Percentiles rank a stretch among this genome's conserved stretches.
These are phyloP conservation scores for Euclidia mi DNA, from an alignment of 2,888 invertebrate genomes.

Conservation along the genomic window DNA sequence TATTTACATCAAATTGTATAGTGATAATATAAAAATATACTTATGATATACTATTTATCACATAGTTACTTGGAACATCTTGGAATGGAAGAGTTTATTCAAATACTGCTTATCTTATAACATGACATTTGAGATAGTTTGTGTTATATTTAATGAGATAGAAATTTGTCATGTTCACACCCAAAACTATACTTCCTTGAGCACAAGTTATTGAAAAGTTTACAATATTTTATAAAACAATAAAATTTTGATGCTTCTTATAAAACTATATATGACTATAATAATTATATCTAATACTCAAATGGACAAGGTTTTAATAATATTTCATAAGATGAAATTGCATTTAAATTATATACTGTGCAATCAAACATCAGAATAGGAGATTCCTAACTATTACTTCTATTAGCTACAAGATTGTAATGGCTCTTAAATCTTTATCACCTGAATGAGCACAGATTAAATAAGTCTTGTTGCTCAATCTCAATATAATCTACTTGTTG, in stretches of 20 bases:
- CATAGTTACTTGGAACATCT: constrained; percentile 32
- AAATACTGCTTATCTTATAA: constrained; percentile 5
- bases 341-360: constrained; percentile 15
- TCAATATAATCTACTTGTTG: background rate
- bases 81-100: constrained; percentile 38
- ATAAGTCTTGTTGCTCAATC: background rate
- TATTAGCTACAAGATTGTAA: constrained; percentile 16
- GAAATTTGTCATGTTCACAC: background rate
- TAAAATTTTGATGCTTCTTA: constrained; percentile 19
- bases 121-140: background rate
- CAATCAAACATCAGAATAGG: background rate
- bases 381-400: constrained; percentile 20
- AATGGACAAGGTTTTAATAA: constrained; percentile 14
- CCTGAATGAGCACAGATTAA: constrained; percentile 27
- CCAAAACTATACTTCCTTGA: constrained; percentile 1
- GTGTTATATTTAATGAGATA: background rate
- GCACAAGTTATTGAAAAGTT: constrained; percentile 6
- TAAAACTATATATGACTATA: constrained; percentile 15
- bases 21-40: constrained; percentile 45
- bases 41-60: constrained; percentile 30
- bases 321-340: constrained; percentile 9
- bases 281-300: constrained; percentile 20
- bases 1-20: constrained; percentile 2
- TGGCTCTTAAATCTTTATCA: constrained; percentile 13
- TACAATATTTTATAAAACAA: constrained; percentile 22